Percentiles rank a stretch among this genome's conserved stretches.
Evolutionary conservation across 2,113 vertebrate species (phyloP).

Genomic region (Danio rerio): DNA sequence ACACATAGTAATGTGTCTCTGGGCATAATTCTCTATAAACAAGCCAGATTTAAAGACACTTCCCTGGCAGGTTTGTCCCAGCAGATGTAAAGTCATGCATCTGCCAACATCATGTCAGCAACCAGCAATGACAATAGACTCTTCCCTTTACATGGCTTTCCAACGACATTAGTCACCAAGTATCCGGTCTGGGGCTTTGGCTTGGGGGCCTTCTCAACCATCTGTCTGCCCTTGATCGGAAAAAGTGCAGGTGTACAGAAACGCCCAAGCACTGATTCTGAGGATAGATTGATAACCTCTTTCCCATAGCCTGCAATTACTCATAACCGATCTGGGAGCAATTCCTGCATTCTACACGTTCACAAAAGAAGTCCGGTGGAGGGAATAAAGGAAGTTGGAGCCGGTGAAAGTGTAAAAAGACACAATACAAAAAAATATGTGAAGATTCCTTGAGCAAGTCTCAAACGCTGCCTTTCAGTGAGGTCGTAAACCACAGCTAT

Average conservation of each 20-base stretch:
- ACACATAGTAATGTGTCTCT: not conserved
- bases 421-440: conserved; percentile 23
- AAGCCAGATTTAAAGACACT: conserved; percentile 40
- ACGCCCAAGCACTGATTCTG: not conserved
- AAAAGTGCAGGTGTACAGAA: conserved; percentile 26
- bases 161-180: not conserved
- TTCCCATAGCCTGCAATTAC: conserved; percentile 15
- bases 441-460: conserved; percentile 54
- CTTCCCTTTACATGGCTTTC: conserved; percentile 19
- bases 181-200: conserved; percentile 28
- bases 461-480: conserved; percentile 51
- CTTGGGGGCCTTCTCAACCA: not conserved
- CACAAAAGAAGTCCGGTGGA: not conserved
- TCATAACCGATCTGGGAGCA: not conserved
- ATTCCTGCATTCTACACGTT: not conserved
- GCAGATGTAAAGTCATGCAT: conserved; percentile 51
- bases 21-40: conserved; percentile 18
- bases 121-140: conserved; percentile 22
- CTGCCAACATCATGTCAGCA: conserved; percentile 33
- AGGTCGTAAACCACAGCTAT: conserved; percentile 70
- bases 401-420: not conserved
- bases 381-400: conserved; percentile 3
- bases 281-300: conserved; percentile 2
- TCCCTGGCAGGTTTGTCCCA: conserved; percentile 59
- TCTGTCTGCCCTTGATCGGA: not conserved